Percentiles rank a stretch among this genome's conserved stretches.
phyloP scores from a whole-genome alignment of 1,140 invertebrate genomes.

The Platyscapa corneri region DNA sequence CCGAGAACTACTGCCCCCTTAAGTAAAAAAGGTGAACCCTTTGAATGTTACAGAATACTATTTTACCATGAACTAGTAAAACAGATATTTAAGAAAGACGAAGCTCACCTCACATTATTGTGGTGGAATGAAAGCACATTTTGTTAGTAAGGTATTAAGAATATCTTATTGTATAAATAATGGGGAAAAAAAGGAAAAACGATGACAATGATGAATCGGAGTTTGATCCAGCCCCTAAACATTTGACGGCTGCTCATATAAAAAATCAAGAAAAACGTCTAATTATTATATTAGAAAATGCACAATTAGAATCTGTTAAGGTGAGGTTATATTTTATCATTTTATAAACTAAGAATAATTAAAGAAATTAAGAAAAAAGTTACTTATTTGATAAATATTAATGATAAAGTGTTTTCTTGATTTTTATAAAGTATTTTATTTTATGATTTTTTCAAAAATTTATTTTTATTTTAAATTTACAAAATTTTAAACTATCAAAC shows the following conservation, averaged over 20 bases:
- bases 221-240: conserved; percentile 80
- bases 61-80: neutral
- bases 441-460: too few species aligned
- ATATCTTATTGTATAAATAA: conserved; percentile 56
- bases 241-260: conserved; percentile 81
- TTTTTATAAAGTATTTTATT: too few species aligned
- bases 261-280: conserved; percentile 91
- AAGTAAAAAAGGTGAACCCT: neutral
- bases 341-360: neutral
- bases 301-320: conserved; percentile 96
- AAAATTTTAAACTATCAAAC: too few species aligned
- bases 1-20: conserved; percentile 32
- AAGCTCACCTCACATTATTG: too few species aligned
- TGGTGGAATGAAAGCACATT: conserved; percentile 19
- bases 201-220: conserved; percentile 78
- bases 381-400: too few species aligned
- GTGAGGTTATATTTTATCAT: conserved; percentile 78
- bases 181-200: conserved; percentile 81
- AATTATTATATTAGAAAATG: conserved; percentile 94
- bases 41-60: neutral
- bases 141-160: conserved; percentile 13
- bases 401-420: too few species aligned
- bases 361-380: neutral
- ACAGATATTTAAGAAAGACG: neutral
- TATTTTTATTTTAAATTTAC: too few species aligned